phyloP scores from a whole-genome alignment of 1,140 invertebrate genomes.

The Steinernema feltiae region DNA sequence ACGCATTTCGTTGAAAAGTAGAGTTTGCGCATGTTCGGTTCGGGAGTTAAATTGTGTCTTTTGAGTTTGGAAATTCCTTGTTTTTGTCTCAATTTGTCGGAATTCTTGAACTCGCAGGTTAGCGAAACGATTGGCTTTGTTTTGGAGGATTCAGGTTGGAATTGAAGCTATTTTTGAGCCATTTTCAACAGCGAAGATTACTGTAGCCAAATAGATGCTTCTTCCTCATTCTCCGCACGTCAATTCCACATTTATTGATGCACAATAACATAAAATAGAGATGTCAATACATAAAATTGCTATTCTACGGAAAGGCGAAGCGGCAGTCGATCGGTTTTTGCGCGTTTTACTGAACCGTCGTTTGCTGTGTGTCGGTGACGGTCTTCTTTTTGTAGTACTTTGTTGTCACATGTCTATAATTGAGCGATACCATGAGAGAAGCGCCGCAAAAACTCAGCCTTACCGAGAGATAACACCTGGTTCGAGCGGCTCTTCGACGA shows the following conservation, averaged over 20 bases:
- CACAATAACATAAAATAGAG: not conserved
- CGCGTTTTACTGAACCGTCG: not conserved
- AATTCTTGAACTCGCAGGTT: too few relatives aligned
- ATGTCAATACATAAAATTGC: not conserved
- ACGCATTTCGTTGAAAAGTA: too few relatives aligned
- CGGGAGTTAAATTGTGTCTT: too few relatives aligned
- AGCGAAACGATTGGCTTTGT: too few relatives aligned
- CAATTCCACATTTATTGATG: not conserved
- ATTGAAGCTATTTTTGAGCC: too few relatives aligned
- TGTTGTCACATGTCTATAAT: conserved; percentile 46
- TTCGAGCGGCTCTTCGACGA: conserved; percentile 48
- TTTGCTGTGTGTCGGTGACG: conserved; percentile 38
- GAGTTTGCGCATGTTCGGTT: too few relatives aligned
- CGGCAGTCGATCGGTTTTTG: not conserved
- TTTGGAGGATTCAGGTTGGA: too few relatives aligned
- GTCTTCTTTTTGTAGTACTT: conserved; percentile 56
- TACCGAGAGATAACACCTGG: conserved; percentile 50
- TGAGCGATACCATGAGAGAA: not conserved
- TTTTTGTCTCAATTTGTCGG: too few relatives aligned
- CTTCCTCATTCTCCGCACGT: too few relatives aligned
- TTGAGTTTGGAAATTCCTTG: too few relatives aligned
- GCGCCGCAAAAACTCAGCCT: not conserved
- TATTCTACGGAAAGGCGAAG: not conserved
- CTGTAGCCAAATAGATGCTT: too few relatives aligned
- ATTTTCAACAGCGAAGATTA: too few relatives aligned